Evolutionary conservation across 2,113 vertebrate genomes (phyloP).

Genomic region (Rhizomys pruinosus): DNA sequence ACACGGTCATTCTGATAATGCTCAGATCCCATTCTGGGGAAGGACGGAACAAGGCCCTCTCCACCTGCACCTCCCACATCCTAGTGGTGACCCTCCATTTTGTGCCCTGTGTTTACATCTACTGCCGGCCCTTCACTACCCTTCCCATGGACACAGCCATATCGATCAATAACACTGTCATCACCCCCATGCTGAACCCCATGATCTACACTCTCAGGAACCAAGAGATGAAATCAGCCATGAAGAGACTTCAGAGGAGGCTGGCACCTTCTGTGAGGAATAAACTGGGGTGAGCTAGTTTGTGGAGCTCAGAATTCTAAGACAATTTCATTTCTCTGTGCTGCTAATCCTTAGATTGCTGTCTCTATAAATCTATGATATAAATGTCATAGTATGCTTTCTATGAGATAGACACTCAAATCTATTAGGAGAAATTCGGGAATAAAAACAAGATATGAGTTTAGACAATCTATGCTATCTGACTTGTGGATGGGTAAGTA

Average conservation of each 20-base stretch:
- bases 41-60: conserved; percentile 58
- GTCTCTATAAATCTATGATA: not conserved
- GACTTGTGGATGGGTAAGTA: not conserved
- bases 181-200: conserved; percentile 77
- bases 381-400: not conserved
- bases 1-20: conserved; percentile 58
- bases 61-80: conserved; percentile 78
- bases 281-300: conserved; percentile 29
- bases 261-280: conserved; percentile 35
- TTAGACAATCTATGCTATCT: not conserved
- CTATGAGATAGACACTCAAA: not conserved
- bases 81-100: conserved; percentile 76
- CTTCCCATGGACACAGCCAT: conserved; percentile 72
- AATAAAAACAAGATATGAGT: not conserved
- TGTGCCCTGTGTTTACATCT: conserved; percentile 62
- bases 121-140: conserved; percentile 64
- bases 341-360: not conserved
- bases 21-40: conserved; percentile 50
- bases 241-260: conserved; percentile 64
- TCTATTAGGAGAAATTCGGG: not conserved
- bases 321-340: not conserved
- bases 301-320: not conserved
- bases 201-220: conserved; percentile 78
- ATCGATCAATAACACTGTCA: conserved; percentile 69
- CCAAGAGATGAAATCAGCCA: conserved; percentile 74